A percentile compares a stretch with the other conserved stretches of the same genome.
Conservation (phyloP, 2,113 vertebrate species). For the Mixornis gularis region DNA sequence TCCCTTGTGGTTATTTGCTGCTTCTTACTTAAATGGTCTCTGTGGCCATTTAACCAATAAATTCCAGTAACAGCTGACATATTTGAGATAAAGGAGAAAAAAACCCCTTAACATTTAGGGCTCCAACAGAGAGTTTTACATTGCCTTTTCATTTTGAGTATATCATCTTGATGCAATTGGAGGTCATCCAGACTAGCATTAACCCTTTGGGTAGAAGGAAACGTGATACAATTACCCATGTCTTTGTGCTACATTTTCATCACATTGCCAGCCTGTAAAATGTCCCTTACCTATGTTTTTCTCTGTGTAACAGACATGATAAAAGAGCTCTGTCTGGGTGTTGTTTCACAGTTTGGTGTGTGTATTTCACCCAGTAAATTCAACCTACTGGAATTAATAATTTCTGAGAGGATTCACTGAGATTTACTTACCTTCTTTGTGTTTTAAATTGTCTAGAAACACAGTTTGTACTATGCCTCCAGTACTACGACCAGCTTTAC, state of each 20-base stretch:
- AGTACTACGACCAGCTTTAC: not conserved
- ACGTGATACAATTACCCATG: not conserved
- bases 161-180: not conserved
- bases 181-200: not conserved
- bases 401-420: not conserved
- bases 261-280: not conserved
- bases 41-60: slow-evolving; percentile 24
- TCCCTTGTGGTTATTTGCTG: slow-evolving; percentile 9
- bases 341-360: not conserved
- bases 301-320: not conserved
- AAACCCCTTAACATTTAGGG: not conserved
- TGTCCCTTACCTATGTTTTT: not conserved
- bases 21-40: slow-evolving; percentile 9
- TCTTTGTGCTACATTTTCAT: not conserved
- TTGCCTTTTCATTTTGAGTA: slow-evolving; percentile 1
- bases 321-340: not conserved
- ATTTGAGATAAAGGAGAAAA: not conserved
- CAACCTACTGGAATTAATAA: not conserved
- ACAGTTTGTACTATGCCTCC: not conserved
- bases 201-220: not conserved
- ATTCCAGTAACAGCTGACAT: slow-evolving; percentile 19
- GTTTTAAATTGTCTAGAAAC: not conserved
- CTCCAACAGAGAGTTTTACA: not conserved
- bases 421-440: not conserved
- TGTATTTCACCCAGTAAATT: not conserved